Percentiles rank a stretch among this genome's conserved stretches.
These are phyloP conservation scores for Strigamia maritima DNA, from an alignment of 2,888 invertebrate genomes.

Conservation along the genomic window DNA sequence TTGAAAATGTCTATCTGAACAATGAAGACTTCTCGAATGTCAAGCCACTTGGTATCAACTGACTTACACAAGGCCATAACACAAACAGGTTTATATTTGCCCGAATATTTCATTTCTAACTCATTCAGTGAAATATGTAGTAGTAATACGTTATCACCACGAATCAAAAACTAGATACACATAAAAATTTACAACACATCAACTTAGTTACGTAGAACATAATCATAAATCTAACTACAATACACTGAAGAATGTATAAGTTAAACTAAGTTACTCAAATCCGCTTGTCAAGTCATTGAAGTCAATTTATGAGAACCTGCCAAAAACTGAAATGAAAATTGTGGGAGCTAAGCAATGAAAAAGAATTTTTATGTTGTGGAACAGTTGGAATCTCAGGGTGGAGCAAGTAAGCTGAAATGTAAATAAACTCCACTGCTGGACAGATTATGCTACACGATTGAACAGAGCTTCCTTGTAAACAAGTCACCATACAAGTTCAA, in stretches of 20 bases:
- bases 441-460: conserved; percentile 2
- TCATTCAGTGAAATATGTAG: neutral
- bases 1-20: neutral
- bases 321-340: neutral
- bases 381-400: neutral
- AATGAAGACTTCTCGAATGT: conserved; percentile 25
- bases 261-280: neutral
- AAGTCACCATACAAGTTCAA: neutral
- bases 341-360: neutral
- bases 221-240: neutral
- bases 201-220: neutral
- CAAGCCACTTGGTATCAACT: conserved; percentile 6
- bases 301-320: neutral
- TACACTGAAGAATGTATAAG: neutral
- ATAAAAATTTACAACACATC: neutral
- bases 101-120: conserved; percentile 3
- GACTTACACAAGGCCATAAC: conserved; percentile 11
- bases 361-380: neutral
- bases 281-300: neutral
- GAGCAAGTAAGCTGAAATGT: neutral
- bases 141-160: neutral
- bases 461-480: neutral
- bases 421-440: neutral
- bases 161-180: neutral
- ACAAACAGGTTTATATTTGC: conserved; percentile 17